Evolutionary conservation across 2,113 vertebrate species (phyloP).

Genomic region (Garra rufa): DNA sequence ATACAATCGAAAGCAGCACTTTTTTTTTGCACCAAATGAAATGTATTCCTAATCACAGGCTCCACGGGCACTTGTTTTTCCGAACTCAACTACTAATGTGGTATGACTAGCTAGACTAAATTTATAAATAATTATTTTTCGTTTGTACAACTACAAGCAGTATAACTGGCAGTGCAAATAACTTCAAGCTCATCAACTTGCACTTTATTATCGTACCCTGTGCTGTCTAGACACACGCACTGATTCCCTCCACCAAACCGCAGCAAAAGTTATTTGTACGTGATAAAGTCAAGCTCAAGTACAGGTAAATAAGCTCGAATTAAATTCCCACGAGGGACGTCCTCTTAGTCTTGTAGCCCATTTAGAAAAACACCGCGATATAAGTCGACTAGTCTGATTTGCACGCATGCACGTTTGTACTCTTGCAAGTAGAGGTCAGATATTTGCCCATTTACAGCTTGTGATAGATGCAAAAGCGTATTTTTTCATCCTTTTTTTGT

Average conservation of each 20-base stretch:
- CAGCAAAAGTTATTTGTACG: neutral
- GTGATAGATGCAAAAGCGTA: neutral
- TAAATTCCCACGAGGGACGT: neutral
- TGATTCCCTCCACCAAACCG: neutral
- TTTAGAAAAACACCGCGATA: neutral
- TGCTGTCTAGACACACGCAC: neutral
- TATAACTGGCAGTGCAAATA: conserved; percentile 55
- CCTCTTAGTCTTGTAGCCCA: neutral
- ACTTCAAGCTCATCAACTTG: conserved; percentile 37
- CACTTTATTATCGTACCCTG: conserved; percentile 34
- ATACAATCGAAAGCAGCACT: conserved; percentile 37
- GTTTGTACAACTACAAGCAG: conserved; percentile 2
- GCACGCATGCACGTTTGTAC: conserved; percentile 10
- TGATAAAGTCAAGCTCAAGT: conserved; percentile 5
- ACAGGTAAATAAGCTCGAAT: conserved; percentile 1
- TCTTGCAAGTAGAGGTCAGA: neutral
- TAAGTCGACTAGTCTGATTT: neutral
- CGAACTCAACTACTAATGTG: neutral
- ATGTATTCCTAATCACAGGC: conserved; percentile 20
- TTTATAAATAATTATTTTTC: conserved; percentile 18
- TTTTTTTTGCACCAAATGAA: conserved; percentile 22
- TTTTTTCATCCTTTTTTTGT: neutral
- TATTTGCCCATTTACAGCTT: neutral
- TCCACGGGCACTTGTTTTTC: conserved; percentile 33
- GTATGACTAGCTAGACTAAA: conserved; percentile 14